Evolutionary conservation across 1,140 invertebrate genomes (phyloP), one percentile per base, ranked within the genome.

Genomic region (Psilanteris sp.): DNA sequence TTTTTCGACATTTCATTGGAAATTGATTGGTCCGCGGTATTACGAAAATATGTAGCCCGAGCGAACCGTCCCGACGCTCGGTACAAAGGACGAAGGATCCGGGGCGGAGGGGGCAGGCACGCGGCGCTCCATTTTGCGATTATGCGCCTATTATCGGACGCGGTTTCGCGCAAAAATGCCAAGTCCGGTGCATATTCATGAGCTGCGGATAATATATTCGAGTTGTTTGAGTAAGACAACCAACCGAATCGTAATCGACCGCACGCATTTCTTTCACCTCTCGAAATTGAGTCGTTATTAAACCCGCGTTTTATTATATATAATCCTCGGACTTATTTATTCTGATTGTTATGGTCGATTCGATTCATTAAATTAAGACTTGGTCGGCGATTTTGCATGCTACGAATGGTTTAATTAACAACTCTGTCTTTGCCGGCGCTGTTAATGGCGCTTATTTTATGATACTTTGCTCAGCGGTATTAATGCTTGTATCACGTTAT

Each of bases 251-350:
- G 46, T 66, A 68, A 57, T 44, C 54, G 41, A 39, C 6, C 18
- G 29, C 26, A 13, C 39, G 29, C 43, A 54, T 50, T 61, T 61
- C 67, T 55, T 62, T 52, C 41, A 34, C 46, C 41, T 41, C 27
- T 10, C 34, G 27, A 74, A 74, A 74, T 74, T 67, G 55, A 67
- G 54, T 39, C 26, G 61, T 61, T 66, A 66, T 73, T 73, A 66
- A 64, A 31, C 29, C 15, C 22, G 11, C 24, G 9, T 55, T 72
- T 72, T 72, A 64, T 62, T 55, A 48, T 10, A n/a, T n/a, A n/a
- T n/a, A n/a, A n/a, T n/a, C 15, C 1, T 10, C 2, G 7, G 27
- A 36, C 24, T 41, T 73, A 55, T 72, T 55, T 41, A 62, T 72
- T 72, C 57, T 39, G 57, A 72, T 71, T 62, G 39, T 62, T 61